Base-by-base conservation (phyloP, 2,797 vertebrate genomes). In the Sylvilagus floridanus region DNA sequence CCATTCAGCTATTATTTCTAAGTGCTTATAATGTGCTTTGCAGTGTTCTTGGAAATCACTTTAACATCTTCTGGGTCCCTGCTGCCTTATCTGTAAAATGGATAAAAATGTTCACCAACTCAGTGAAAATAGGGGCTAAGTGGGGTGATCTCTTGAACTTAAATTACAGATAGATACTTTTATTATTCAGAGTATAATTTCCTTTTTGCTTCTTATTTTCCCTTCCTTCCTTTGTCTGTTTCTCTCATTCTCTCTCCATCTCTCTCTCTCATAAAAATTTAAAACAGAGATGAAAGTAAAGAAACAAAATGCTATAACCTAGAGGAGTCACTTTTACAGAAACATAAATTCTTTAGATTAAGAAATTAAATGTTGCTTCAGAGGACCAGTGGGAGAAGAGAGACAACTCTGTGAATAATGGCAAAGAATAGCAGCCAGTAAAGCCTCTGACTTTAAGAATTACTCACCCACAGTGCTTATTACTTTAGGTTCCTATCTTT, bases 121-220 rank as follows among this genome's bases (percentile, higher is more conserved):
- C 88, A 63, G 47, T 94, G 71, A 96, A 66, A 30, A 83, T 7
- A 57, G 1, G 60, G 10, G 50, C 7, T 81, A 88, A 72, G 30
- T 7, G 88, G 42, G 13, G 82, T 79, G 57, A 5, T 32, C 57
- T 78, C 17, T 69, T 75, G 12, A 69, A 78, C 4, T 95, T 93
- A 87, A 93, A 71, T 50, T 47, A 69, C 3, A 86, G 26, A 72
- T 62, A 32, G 68, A 78, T 11, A 87, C 10, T 57, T 86, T 42
- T 92, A 75, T 50, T 82, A 66, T 79, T 88, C n/a, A 57, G 5
- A 66, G 8, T 87, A 87, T 32, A 7, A 69, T 87, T 62, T 90
- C 78, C 19, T 37, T 26, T 50, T 68, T 83, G 35, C 16, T 52
- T 13, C 10, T 91, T 30, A 77, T 87, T 84, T 72, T 52, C 42